These are phyloP conservation scores for Aptenodytes forsteri DNA, from an alignment of 2,113 vertebrate genomes.

Conservation along the genomic window DNA sequence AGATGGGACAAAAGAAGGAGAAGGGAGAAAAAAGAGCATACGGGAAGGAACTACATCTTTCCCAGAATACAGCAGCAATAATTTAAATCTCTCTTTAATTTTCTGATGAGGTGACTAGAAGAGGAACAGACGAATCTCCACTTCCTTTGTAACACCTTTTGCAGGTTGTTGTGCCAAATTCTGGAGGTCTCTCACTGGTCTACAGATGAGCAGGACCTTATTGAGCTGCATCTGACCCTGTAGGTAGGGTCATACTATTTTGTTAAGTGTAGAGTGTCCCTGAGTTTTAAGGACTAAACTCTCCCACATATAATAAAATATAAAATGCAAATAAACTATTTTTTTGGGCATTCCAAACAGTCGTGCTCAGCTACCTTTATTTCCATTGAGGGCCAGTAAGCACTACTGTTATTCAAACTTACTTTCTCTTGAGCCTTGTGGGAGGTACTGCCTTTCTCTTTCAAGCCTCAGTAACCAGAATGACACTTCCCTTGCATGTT, in stretches of 20 bases:
- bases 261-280: neutral
- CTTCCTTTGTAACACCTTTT: neutral
- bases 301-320: neutral
- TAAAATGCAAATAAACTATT: neutral
- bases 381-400: neutral
- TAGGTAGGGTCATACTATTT: neutral
- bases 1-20: neutral
- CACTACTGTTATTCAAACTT: neutral
- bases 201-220: neutral
- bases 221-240: neutral
- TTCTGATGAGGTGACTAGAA: neutral
- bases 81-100: neutral
- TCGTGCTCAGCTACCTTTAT: neutral
- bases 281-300: neutral
- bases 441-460: neutral
- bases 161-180: neutral
- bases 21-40: neutral
- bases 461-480: neutral
- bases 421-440: rapidly evolving
- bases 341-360: neutral
- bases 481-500: neutral
- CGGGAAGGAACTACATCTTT: neutral
- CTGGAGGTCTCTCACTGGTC: neutral
- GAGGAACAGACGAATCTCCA: neutral
- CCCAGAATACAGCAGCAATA: neutral